phyloP scores from a whole-genome alignment of 1,140 invertebrate species.

The Monochamus saltuarius region DNA sequence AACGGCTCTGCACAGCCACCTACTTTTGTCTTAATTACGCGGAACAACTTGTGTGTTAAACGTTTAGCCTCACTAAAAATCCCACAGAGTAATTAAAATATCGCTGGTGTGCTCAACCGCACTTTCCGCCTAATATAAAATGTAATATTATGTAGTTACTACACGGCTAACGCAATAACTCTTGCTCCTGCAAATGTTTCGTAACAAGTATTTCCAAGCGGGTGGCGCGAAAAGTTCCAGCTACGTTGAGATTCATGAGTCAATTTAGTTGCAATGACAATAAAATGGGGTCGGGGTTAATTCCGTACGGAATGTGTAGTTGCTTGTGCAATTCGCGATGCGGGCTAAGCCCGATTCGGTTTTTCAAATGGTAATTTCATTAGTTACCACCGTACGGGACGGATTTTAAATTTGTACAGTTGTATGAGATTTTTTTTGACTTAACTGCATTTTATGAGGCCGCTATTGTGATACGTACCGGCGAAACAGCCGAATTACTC shows the following conservation, averaged over 20 bases:
- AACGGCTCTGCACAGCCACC: too few species aligned
- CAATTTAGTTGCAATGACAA: constrained; percentile 48
- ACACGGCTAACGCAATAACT: background rate
- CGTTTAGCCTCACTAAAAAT: too few species aligned
- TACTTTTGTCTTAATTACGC: too few species aligned
- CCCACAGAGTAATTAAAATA: background rate
- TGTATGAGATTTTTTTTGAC: too few species aligned
- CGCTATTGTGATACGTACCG: too few species aligned
- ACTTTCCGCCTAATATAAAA: constrained; percentile 9
- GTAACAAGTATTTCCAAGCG: constrained; percentile 12
- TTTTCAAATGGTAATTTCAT: background rate
- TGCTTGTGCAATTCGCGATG: background rate
- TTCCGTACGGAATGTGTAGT: constrained; percentile 32
- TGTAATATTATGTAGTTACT: background rate
- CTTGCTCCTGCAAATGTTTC: background rate
- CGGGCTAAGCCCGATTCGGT: background rate
- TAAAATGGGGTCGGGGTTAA: constrained; percentile 39
- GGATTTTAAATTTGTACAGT: too few species aligned
- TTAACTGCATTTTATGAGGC: too few species aligned
- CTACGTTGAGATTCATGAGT: constrained; percentile 46
- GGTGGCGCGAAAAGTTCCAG: constrained; percentile 32
- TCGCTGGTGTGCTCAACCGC: background rate
- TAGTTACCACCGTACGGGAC: too few species aligned
- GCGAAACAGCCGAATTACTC: too few species aligned
- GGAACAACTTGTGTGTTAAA: too few species aligned